Conservation (phyloP, 2,797 vertebrate species). For the Sebastes taczanowskii region DNA sequence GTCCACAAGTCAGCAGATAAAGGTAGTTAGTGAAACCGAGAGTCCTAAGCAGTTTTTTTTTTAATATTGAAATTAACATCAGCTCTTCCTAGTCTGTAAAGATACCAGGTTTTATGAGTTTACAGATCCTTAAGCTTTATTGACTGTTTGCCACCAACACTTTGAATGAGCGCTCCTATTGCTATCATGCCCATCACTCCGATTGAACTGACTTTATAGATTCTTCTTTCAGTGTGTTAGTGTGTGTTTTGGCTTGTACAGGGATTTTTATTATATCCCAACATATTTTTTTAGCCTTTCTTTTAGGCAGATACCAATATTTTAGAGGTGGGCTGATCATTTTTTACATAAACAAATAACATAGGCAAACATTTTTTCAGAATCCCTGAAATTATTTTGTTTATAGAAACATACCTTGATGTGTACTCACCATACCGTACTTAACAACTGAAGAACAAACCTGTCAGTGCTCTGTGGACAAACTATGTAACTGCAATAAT, state of each 20-base stretch:
- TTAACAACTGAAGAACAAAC: neutral
- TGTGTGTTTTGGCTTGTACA: neutral
- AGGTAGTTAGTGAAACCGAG: neutral
- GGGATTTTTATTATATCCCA: neutral
- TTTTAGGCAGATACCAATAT: neutral
- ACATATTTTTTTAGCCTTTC: neutral
- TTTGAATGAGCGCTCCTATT: neutral
- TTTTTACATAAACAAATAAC: neutral
- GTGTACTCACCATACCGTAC: too few species aligned
- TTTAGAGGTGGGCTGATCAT: neutral
- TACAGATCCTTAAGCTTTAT: conserved; percentile 7
- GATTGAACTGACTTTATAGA: neutral
- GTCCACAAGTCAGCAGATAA: neutral
- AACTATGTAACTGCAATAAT: too few species aligned
- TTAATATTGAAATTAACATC: neutral
- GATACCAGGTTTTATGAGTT: neutral
- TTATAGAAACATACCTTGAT: too few species aligned
- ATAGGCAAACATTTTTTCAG: neutral
- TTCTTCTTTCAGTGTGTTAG: neutral
- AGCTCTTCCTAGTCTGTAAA: neutral
- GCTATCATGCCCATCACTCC: neutral
- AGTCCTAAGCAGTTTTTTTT: neutral
- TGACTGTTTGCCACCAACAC: neutral
- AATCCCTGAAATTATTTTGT: neutral
- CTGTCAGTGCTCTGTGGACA: too few species aligned